Percentiles rank a stretch among this genome's conserved stretches.
Evolutionary conservation across 2,113 vertebrate species (phyloP).

Genomic region (Ondatra zibethicus): DNA sequence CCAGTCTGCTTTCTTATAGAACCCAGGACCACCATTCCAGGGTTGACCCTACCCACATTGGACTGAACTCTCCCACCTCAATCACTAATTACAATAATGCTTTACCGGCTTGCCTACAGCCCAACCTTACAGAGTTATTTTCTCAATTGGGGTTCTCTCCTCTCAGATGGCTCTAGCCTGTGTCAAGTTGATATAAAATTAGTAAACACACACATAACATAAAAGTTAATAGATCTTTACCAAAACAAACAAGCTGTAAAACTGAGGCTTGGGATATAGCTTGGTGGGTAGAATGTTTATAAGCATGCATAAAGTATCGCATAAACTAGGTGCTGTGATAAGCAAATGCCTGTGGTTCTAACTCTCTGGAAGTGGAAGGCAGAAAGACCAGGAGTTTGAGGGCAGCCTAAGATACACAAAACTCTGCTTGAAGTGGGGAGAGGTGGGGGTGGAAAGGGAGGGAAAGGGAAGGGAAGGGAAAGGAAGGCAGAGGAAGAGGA

Average conservation of each 20-base stretch:
- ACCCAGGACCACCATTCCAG: background rate
- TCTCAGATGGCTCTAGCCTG: background rate
- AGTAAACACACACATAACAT: background rate
- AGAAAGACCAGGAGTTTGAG: background rate
- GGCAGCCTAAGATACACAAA: background rate
- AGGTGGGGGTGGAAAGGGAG: background rate
- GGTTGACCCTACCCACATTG: background rate
- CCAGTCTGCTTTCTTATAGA: background rate
- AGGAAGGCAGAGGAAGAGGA: background rate
- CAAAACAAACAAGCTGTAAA: background rate
- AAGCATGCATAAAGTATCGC: background rate
- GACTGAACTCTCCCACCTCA: background rate
- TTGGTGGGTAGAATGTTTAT: background rate
- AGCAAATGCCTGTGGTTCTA: background rate
- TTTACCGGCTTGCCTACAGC: background rate
- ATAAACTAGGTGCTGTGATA: background rate
- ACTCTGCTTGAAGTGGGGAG: background rate
- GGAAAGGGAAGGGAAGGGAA: accelerated
- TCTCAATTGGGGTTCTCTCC: too few relatives aligned
- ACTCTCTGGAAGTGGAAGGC: background rate
- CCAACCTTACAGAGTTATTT: background rate
- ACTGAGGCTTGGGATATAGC: background rate
- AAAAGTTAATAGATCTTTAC: background rate
- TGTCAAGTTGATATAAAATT: background rate
- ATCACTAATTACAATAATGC: background rate